Conservation (phyloP, 2,113 vertebrate species). For the Illadopsis cleaveri region DNA sequence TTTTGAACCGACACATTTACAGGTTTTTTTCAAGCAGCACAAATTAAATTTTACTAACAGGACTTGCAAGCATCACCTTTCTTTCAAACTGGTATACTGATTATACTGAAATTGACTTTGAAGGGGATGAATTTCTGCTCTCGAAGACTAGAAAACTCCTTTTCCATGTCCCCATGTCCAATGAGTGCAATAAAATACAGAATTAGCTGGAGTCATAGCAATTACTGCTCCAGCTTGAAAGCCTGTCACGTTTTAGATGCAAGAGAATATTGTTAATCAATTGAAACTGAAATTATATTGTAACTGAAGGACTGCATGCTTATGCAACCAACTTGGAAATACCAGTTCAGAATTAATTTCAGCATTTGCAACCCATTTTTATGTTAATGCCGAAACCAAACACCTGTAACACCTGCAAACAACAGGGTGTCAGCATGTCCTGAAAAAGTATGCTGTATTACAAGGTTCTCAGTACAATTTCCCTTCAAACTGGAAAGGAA, state of each 20-base stretch:
- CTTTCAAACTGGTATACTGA: not conserved
- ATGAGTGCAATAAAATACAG: not conserved
- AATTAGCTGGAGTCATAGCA: not conserved
- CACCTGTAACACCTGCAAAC: not conserved
- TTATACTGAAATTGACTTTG: not conserved
- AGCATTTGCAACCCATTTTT: not conserved
- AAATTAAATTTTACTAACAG: not conserved
- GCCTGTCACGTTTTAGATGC: not conserved
- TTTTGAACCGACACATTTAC: not conserved
- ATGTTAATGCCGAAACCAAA: not conserved
- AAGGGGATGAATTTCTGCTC: not conserved
- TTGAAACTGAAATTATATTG: not conserved
- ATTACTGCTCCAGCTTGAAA: not conserved
- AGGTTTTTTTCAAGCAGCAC: not conserved
- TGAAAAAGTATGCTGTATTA: not conserved
- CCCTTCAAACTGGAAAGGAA: not conserved
- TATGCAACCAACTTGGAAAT: not conserved
- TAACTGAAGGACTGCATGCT: not conserved
- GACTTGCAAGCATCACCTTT: not conserved
- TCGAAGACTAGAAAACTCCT: not conserved
- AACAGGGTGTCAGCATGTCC: not conserved
- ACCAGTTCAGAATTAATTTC: not conserved
- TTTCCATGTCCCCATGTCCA: not conserved
- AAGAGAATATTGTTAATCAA: not conserved
- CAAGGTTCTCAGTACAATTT: not conserved